phyloP scores from a whole-genome alignment of 2,888 invertebrate genomes.

The Brenthis hecate region DNA sequence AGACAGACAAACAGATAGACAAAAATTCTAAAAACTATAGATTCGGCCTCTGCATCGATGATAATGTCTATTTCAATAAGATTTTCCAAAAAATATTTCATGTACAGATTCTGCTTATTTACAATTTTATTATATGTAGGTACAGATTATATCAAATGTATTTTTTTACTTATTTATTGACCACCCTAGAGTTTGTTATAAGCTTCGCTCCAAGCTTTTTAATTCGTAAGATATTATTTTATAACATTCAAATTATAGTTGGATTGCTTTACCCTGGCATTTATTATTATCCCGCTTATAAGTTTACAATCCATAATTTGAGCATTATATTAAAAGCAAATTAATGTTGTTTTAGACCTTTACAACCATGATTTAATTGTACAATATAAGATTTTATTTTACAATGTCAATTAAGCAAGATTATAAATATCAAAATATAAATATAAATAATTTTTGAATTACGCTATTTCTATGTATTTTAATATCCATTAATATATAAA shows the following conservation, averaged over 20 bases:
- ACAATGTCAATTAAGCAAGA: background rate
- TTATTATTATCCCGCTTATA: conserved; percentile 55
- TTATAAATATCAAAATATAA: background rate
- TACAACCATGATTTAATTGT: conserved; percentile 32
- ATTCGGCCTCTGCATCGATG: too few relatives aligned
- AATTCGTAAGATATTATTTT: conserved; percentile 62
- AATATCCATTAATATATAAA: too few relatives aligned
- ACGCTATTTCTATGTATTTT: conserved; percentile 28
- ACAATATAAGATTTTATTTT: conserved; percentile 20
- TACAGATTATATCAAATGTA: too few relatives aligned
- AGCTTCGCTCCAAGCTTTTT: conserved; percentile 40
- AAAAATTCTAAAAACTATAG: too few relatives aligned
- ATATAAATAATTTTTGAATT: background rate
- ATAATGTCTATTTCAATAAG: too few relatives aligned
- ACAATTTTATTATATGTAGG: too few relatives aligned
- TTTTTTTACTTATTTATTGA: too few relatives aligned
- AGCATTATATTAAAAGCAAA: conserved; percentile 39
- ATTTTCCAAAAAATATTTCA: too few relatives aligned
- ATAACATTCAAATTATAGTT: conserved; percentile 51
- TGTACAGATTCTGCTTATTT: too few relatives aligned
- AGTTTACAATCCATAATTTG: conserved; percentile 69
- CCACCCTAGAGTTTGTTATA: too few relatives aligned
- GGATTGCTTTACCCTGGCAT: conserved; percentile 53
- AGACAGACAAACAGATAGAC: too few relatives aligned
- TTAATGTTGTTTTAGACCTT: conserved; percentile 26